Evolutionary conservation across 2,888 invertebrate species (phyloP), one percentile per base, ranked within the genome.

Genomic region (Cordilura impudica): DNA sequence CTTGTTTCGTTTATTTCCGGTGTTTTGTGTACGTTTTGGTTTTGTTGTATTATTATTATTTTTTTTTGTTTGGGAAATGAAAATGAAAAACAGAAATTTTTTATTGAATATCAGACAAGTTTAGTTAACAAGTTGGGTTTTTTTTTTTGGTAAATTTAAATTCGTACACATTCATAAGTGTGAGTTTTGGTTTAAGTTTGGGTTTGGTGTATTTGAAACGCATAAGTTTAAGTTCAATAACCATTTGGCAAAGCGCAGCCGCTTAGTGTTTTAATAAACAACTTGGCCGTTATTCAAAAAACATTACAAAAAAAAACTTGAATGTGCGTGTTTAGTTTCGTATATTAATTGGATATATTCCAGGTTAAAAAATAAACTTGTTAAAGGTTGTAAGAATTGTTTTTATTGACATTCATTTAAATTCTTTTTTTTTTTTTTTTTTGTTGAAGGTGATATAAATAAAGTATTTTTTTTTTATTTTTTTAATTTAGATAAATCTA

Each of bases 171-270:
- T n/a, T n/a, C n/a, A n/a, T n/a, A 51, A 31, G 53, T 26, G 31
- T 67, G 43, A 63, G 51, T 14, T 16, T 12, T 21, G 23, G 23
- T 43, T 10, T 56, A 56, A 16, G 39, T 35, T 26, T 26, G 45
- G 51, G 21, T 56, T 14, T 45, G 29, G 29, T 54, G 23, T 35
- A 26, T 1, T 51, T 60, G 31, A 3, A 35, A 70, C 49, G 43
- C 56, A 53, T 56, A 67, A 79, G 75, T 79, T 79, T 63, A 79
- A 79, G 79, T 79, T 79, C 79, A 79, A 79, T 79, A 75, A 79
- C 79, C 79, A 79, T 67, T 67, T 56, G 16, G n/a, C 66, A 75
- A 35, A 67, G 63, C 31, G n/a, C 19, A 67, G 35, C 63, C 45
- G 63, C 31, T 65, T 47, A 58, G 39, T 58, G 65, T 39, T 76